Evolutionary conservation across 2,797 vertebrate species (phyloP).

Genomic region (Austrolebias charrua): DNA sequence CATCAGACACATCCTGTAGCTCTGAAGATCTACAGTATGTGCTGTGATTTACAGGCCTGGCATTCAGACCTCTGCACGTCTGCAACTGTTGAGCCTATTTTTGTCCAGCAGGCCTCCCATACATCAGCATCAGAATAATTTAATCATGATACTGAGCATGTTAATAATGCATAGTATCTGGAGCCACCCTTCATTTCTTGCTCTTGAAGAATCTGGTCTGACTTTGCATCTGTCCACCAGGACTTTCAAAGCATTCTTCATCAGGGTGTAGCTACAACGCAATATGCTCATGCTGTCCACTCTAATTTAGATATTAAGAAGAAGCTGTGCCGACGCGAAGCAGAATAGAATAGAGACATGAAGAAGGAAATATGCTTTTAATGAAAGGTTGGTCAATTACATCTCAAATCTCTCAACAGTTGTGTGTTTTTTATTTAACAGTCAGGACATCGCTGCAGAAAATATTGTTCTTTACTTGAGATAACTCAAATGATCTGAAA

Average conservation of each 20-base stretch:
- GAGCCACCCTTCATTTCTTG: slow-evolving; percentile 18
- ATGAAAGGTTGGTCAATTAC: no score
- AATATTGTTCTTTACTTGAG: neutral
- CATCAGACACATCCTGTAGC: no score
- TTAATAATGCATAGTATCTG: slow-evolving; percentile 8
- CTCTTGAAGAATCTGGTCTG: slow-evolving; percentile 21
- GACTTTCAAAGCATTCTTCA: slow-evolving; percentile 25
- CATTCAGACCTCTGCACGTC: slow-evolving; percentile 22
- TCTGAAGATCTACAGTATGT: no score
- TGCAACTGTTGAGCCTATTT: slow-evolving; percentile 58
- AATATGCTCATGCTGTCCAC: neutral
- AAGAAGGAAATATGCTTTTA: no score
- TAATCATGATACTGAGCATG: slow-evolving; percentile 7
- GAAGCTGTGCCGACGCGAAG: neutral
- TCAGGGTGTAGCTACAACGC: slow-evolving; percentile 22
- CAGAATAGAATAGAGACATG: neutral
- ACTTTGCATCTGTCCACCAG: slow-evolving; percentile 26
- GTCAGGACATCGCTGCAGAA: no score
- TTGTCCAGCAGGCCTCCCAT: slow-evolving; percentile 36
- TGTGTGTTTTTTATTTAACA: no score
- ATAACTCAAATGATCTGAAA: neutral
- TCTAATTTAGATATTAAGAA: neutral
- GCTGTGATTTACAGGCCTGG: neutral
- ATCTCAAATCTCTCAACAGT: no score
- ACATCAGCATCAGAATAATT: slow-evolving; percentile 16